phyloP scores from a whole-genome alignment of 2,888 invertebrate genomes.

The Bugulina stolonifera region DNA sequence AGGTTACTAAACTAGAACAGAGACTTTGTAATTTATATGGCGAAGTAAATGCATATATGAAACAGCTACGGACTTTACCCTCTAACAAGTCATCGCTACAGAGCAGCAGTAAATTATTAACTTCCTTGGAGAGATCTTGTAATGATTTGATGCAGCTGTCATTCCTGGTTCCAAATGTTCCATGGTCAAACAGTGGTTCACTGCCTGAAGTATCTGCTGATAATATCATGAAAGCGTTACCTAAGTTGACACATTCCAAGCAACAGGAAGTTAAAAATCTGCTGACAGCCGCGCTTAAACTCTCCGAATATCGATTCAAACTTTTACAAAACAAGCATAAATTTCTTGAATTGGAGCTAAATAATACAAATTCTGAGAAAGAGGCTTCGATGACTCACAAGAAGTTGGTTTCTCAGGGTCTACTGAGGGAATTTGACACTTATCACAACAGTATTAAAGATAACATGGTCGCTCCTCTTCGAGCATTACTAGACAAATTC shows the following conservation, averaged over 20 bases:
- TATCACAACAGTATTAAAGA: constrained; percentile 18
- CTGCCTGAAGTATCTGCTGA: constrained; percentile 4
- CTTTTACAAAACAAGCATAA: background rate
- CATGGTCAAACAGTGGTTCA: background rate
- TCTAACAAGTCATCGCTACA: background rate
- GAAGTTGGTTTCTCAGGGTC: background rate
- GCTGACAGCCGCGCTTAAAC: background rate
- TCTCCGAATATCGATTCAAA: background rate
- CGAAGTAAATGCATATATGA: background rate
- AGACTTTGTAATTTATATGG: background rate
- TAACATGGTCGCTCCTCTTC: background rate
- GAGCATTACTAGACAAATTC: background rate
- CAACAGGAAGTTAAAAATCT: constrained; percentile 14
- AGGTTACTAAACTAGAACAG: constrained; percentile 12
- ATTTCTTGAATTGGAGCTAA: background rate
- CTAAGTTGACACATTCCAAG: background rate
- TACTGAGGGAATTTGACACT: background rate
- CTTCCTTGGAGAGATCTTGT: background rate
- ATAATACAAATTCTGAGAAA: background rate
- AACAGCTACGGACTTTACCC: background rate
- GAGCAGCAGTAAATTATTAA: background rate
- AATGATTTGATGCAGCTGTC: constrained; percentile 3
- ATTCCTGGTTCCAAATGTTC: constrained; percentile 15
- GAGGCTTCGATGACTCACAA: background rate
- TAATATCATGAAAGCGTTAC: constrained; percentile 8